A percentile compares a stretch with the other conserved stretches of the same genome.
Evolutionary conservation across 2,113 vertebrate genomes (phyloP).

Genomic region (Candoia aspera): DNA sequence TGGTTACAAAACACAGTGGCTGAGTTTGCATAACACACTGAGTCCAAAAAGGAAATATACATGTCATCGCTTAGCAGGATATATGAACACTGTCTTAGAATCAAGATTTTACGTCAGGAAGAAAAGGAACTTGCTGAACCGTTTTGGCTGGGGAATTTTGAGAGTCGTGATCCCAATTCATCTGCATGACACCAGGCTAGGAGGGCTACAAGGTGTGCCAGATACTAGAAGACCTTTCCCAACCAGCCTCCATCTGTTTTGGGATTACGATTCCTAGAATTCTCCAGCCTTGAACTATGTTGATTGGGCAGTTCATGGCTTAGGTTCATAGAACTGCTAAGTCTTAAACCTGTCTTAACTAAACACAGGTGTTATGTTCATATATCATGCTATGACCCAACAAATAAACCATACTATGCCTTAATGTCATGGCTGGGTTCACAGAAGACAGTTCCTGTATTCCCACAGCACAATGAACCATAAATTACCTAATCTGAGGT

Average conservation of each 20-base stretch:
- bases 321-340: background rate
- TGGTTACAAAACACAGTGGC: background rate
- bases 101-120: background rate
- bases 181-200: background rate
- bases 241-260: background rate
- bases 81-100: background rate
- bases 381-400: background rate
- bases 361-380: background rate
- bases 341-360: background rate
- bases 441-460: background rate
- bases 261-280: background rate
- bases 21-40: background rate
- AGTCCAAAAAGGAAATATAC: background rate
- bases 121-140: background rate
- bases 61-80: background rate
- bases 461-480: background rate
- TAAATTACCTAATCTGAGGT: background rate
- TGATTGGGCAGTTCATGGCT: background rate
- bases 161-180: background rate
- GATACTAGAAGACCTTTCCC: background rate
- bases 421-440: background rate
- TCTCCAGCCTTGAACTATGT: background rate
- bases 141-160: background rate
- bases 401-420: background rate
- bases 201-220: background rate